Evolutionary conservation across 2,113 vertebrate species (phyloP).

Genomic region (Ceyx margarethae): DNA sequence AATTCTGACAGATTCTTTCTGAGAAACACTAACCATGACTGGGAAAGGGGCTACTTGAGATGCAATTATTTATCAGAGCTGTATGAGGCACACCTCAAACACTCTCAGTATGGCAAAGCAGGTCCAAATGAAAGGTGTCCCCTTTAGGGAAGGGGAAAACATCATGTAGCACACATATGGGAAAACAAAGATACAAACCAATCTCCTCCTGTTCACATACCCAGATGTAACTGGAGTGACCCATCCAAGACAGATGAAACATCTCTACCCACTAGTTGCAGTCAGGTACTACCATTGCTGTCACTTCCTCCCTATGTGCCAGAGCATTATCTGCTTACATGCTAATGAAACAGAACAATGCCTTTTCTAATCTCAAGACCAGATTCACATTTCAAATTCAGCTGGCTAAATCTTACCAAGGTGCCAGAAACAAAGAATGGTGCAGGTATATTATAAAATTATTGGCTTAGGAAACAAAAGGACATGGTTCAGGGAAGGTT

Average conservation of each 20-base stretch:
- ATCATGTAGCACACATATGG: background rate
- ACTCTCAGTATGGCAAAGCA: background rate
- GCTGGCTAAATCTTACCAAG: background rate
- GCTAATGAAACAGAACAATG: background rate
- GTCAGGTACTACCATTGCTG: background rate
- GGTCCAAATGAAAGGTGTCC: background rate
- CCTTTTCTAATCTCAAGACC: background rate
- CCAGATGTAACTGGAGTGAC: background rate
- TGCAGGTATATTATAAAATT: background rate
- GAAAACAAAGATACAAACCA: background rate
- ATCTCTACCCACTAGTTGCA: background rate
- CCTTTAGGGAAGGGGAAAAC: background rate
- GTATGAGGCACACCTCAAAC: background rate
- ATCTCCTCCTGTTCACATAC: background rate
- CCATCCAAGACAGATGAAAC: background rate
- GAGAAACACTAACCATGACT: background rate
- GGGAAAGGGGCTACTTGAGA: background rate
- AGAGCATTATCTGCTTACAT: background rate
- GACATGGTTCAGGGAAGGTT: background rate
- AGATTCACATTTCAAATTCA: background rate
- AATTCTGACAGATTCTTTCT: conserved; percentile 22
- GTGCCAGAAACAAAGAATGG: background rate
- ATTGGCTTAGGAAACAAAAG: background rate
- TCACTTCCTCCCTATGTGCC: background rate
- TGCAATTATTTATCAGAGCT: background rate